Conservation (phyloP, 2,888 invertebrate genomes). For the Crematogaster levior region DNA sequence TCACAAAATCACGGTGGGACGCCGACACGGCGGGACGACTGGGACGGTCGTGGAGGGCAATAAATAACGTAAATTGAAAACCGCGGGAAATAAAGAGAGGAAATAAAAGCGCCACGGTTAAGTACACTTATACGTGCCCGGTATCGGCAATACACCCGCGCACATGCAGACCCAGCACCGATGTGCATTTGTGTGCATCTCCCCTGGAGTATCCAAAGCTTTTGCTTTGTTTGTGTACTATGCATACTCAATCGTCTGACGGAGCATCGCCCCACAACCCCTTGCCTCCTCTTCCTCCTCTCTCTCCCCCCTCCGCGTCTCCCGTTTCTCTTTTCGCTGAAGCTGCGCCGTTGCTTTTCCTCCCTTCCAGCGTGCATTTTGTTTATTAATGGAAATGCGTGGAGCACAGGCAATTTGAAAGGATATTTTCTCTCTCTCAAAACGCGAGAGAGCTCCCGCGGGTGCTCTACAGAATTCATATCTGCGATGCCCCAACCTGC, state of each 20-base stretch:
- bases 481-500: conserved; percentile 20
- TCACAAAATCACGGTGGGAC: conserved; percentile 62
- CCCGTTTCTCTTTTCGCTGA: conserved; percentile 34
- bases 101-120: conserved; percentile 61
- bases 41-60: conserved; percentile 48
- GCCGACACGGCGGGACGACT: conserved; percentile 50
- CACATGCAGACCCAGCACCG: background rate
- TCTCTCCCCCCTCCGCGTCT: background rate
- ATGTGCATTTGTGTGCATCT: conserved; percentile 30
- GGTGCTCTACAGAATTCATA: conserved; percentile 44
- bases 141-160: conserved; percentile 42
- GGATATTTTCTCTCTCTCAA: conserved; percentile 49
- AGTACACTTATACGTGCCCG: conserved; percentile 58
- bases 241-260: conserved; percentile 55
- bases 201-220: conserved; percentile 41
- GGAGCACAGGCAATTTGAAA: conserved; percentile 49
- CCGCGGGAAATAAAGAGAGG: conserved; percentile 61
- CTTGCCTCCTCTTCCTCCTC: background rate
- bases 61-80: conserved; percentile 69
- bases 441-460: conserved; percentile 44
- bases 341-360: conserved; percentile 18
- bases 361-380: conserved; percentile 37
- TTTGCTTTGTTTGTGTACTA: conserved; percentile 54
- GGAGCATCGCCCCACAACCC: conserved; percentile 2
- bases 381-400: conserved; percentile 60